Conservation (phyloP, 2,888 invertebrate species). For the Gibbula magus region DNA sequence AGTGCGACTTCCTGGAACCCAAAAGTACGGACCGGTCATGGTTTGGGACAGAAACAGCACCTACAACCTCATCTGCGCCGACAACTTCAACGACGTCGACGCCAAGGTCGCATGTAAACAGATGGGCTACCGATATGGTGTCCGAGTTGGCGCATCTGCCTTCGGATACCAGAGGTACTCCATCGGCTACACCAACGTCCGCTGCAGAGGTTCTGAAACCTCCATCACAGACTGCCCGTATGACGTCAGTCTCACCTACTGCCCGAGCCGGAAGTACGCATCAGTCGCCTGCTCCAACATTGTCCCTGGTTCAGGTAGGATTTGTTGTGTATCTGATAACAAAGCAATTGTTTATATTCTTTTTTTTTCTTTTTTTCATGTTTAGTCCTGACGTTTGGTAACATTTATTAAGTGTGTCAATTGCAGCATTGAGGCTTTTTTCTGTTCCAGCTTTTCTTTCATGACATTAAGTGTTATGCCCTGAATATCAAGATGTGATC, state of each 20-base stretch:
- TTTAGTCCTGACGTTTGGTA: too few relatives aligned
- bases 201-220: slow-evolving; percentile 52
- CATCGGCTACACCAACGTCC: slow-evolving; percentile 48
- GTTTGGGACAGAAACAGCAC: slow-evolving; percentile 31
- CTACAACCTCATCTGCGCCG: slow-evolving; percentile 58
- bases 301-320: slow-evolving; percentile 54
- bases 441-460: too few relatives aligned
- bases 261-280: slow-evolving; percentile 58
- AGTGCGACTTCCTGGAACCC: slow-evolving; percentile 57
- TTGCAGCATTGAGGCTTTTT: too few relatives aligned
- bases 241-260: slow-evolving; percentile 42
- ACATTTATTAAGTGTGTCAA: too few relatives aligned
- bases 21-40: slow-evolving; percentile 57
- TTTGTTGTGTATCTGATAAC: background rate
- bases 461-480: too few relatives aligned
- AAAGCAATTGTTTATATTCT: background rate
- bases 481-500: too few relatives aligned
- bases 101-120: slow-evolving; percentile 55
- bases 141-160: slow-evolving; percentile 61
- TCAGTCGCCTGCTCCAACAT: slow-evolving; percentile 60
- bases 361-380: too few relatives aligned
- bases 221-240: slow-evolving; percentile 52
- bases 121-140: slow-evolving; percentile 55
- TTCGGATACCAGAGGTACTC: slow-evolving; percentile 50
- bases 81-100: slow-evolving; percentile 56